These are phyloP conservation scores for Brachionus rotundiformis DNA, from an alignment of 1,140 invertebrate genomes.

Conservation along the genomic window DNA sequence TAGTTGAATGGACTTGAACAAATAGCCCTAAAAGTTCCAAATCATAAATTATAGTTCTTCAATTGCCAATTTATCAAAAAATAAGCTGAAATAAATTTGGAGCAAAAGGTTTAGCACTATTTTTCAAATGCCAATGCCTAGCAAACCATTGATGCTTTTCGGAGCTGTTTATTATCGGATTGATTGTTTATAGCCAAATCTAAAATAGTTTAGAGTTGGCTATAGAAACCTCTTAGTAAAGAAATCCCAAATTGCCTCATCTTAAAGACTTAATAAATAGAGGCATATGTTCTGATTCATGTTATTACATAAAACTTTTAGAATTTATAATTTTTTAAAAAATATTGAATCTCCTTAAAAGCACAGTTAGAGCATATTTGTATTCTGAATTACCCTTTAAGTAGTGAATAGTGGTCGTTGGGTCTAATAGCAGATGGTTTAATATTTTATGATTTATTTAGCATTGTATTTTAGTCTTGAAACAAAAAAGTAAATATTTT, in stretches of 20 bases:
- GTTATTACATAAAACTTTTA: conserved; percentile 45
- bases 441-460: conserved; percentile 16
- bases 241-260: not conserved
- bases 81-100: not conserved
- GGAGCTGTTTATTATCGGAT: conserved; percentile 27
- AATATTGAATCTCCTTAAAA: conserved; percentile 10
- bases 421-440: conserved; percentile 6
- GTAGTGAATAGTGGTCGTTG: not conserved
- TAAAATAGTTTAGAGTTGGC: not conserved
- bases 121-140: not conserved
- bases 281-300: conserved; percentile 40
- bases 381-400: not conserved
- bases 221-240: not conserved
- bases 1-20: not conserved
- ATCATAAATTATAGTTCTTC: not conserved
- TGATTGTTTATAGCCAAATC: conserved; percentile 5
- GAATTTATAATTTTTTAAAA: not conserved
- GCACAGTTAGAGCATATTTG: conserved; percentile 35
- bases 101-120: conserved; percentile 16
- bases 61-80: not conserved
- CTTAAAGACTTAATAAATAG: conserved; percentile 26
- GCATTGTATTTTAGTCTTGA: not conserved
- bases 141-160: not conserved
- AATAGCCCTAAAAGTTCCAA: not conserved
- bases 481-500: conserved; percentile 30